Evolutionary conservation across 92 coral and sea anemone species (phyloP), one percentile per base, ranked within the genome.

Genomic region (Epizoanthus illoricatus): DNA sequence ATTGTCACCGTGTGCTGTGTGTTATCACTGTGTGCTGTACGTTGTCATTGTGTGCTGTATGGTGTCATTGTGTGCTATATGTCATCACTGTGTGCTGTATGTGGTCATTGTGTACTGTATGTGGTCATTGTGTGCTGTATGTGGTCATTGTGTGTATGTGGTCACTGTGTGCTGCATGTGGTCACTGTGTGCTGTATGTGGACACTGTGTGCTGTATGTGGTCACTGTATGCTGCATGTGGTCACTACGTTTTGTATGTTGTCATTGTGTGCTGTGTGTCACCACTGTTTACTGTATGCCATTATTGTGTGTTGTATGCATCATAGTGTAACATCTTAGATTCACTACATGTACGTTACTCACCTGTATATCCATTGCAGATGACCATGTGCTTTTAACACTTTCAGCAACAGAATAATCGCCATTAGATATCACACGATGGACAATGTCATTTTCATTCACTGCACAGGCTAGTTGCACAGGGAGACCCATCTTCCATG

Each of bases 351-450:
- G 10, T 33, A 18, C 11, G 2, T 9, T 5, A 28, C 54, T n/a
- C 81, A 92, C 98, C 92, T 93, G 94, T 52, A 93, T 95, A 61
- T 95, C 98, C 98, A 95, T 95, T 13, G 98, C 97, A 39, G 92
- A 47, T 13, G 98, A 91, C 91, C 93, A 89, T 7, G 98, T 95
- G 41, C 71, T 81, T 36, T 58, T 3, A 7, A 87, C 89, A 20
- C 56, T 65, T 17, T 83, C 73, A 23, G 84, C 65, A 6, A 65
- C 13, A 49, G 88, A 73, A 84, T 85, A 93, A 41, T 73, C 90
- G 1, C 98, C 96, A n/a, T 58, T 65, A 7, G 92, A 83, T 16
- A 95, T n/a, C 13, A 88, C 85, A 33, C 92, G 89, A 66, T 89
- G 97, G 8, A 93, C 92, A 65, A 87, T 89, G 64, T 95, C 94